Evolutionary conservation across 2,888 invertebrate genomes (phyloP).

Genomic region (Andrena dorsata): DNA sequence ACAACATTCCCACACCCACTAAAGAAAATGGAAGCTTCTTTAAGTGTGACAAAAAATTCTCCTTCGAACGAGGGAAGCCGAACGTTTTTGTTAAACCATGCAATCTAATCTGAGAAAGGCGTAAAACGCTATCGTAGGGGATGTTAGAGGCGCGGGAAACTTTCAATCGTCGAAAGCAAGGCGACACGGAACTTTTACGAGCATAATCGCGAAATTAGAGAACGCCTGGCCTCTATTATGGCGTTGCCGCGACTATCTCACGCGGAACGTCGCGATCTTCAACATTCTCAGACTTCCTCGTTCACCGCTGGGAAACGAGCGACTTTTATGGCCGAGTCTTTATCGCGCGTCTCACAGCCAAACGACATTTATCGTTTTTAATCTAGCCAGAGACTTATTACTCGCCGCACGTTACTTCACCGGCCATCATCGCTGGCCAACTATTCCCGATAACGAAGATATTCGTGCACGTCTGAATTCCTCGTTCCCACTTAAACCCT

Average conservation of each 20-base stretch:
- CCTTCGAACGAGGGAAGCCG: neutral
- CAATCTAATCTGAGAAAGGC: neutral
- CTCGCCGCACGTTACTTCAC: conserved; percentile 43
- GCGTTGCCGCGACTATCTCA: conserved; percentile 25
- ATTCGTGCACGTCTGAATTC: conserved; percentile 17
- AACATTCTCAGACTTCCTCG: conserved; percentile 16
- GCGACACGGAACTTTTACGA: conserved; percentile 21
- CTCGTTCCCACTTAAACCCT: conserved; percentile 7
- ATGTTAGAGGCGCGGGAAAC: neutral
- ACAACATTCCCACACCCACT: neutral
- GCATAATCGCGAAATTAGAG: conserved; percentile 45
- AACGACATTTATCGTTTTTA: conserved; percentile 58
- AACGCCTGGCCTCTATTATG: conserved; percentile 29
- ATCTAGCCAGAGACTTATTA: conserved; percentile 52
- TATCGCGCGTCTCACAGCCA: conserved; percentile 42
- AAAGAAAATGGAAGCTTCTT: neutral
- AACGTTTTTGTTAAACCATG: neutral
- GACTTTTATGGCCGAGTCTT: conserved; percentile 48
- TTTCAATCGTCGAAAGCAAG: neutral
- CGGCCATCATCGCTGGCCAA: conserved; percentile 29
- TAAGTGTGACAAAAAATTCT: neutral
- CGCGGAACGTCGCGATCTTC: conserved; percentile 16
- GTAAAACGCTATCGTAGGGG: neutral
- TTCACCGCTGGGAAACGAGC: conserved; percentile 27
- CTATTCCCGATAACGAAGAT: conserved; percentile 45